Base-by-base conservation (phyloP, 2,888 invertebrate genomes). In the Hemithea aestivaria region DNA sequence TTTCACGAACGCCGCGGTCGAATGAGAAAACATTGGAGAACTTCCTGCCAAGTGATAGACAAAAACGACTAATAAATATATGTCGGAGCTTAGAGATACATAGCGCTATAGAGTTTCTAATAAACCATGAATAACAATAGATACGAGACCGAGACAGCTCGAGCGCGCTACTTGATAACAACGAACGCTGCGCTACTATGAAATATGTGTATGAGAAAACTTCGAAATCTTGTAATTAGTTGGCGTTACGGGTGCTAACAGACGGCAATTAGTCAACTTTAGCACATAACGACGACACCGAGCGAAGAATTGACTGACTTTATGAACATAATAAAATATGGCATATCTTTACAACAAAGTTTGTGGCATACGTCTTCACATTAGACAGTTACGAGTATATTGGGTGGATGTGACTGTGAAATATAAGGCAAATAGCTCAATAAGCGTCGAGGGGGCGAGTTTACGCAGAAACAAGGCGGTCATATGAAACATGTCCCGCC, bases 11-110 rank as follows among this genome's bases (percentile, higher is more conserved):
- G 73, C 69, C 68, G 68, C 68, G 68, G 62, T 66, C 68, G 73
- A 74, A 82, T 77, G 77, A 77, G 80, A 77, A 84, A 80, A 83
- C 78, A 82, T 81, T 73, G 70, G 63, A 58, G 61, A 81, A 82
- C 71, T 83, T 81, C 56, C 66, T 67, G 66, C 68, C 72, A 71
- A 78, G 71, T 73, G 71, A 74, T 71, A 74, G 72, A 77, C 74
- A 75, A 78, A 78, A 79, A 75, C 70, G 73, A 57, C 71, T 63
- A 68, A n/a, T n/a, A n/a, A 75, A 78, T 73, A 71, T 72, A 74
- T 65, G 69, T 68, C 53, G 56, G 59, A 62, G 71, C 69, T 80
- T 72, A 75, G 66, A 62, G 64, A 55, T 68, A 75, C 73, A 73
- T 63, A 71, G 69, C 71, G 71, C 67, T 63, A 66, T 58, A 60